These are phyloP conservation scores for Glaucopsyche alexis DNA, from an alignment of 2,888 invertebrate species.

Conservation along the genomic window DNA sequence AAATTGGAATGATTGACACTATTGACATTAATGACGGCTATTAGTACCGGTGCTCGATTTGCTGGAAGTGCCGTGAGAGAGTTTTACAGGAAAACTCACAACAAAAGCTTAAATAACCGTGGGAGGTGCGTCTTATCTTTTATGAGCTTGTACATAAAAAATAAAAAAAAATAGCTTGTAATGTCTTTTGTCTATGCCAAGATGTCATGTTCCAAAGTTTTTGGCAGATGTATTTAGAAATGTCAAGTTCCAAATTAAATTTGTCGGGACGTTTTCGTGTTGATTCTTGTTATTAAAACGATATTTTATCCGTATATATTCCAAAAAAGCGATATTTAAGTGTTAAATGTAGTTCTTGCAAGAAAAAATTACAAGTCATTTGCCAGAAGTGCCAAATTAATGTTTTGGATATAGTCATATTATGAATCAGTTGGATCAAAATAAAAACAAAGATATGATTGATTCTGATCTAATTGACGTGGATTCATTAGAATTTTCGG, in stretches of 20 bases:
- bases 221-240: constrained; percentile 53
- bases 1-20: too few relatives aligned
- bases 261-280: constrained; percentile 68
- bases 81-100: too few relatives aligned
- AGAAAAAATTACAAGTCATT: constrained; percentile 67
- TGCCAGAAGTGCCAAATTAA: constrained; percentile 74
- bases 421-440: constrained; percentile 75
- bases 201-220: constrained; percentile 51
- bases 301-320: constrained; percentile 61
- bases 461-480: constrained; percentile 80
- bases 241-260: constrained; percentile 76
- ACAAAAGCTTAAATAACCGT: background rate
- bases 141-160: too few relatives aligned
- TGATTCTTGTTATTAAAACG: constrained; percentile 52
- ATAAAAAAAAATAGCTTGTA: too few relatives aligned
- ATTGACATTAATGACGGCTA: too few relatives aligned
- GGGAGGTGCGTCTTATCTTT: background rate
- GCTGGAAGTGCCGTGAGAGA: too few relatives aligned
- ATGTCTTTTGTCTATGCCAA: background rate
- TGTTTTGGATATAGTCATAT: constrained; percentile 64
- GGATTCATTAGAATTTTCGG: constrained; percentile 75
- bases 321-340: constrained; percentile 54
- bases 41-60: too few relatives aligned
- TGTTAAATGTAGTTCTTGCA: constrained; percentile 64
- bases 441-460: constrained; percentile 79